These are phyloP conservation scores for Oreochromis aureus DNA, from an alignment of 2,113 vertebrate genomes.

Conservation along the genomic window DNA sequence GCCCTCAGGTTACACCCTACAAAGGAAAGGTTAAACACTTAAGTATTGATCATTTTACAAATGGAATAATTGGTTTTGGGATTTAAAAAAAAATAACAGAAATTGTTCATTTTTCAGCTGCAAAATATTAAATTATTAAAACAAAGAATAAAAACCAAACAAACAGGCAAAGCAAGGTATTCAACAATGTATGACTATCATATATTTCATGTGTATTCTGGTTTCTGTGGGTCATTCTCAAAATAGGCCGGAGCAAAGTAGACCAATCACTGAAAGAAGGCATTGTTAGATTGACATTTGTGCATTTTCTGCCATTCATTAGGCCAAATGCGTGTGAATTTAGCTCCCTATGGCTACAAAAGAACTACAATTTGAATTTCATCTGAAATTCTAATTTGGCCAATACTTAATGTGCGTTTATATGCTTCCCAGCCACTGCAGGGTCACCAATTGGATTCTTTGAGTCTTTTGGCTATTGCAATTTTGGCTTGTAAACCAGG, in stretches of 20 bases:
- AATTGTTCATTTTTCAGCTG: background rate
- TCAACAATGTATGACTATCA: background rate
- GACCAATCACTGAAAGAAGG: background rate
- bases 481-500: background rate
- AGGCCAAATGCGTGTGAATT: background rate
- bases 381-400: background rate
- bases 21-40: background rate
- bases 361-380: background rate
- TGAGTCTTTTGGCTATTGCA: background rate
- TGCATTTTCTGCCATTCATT: no score
- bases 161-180: background rate
- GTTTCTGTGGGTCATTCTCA: background rate
- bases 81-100: background rate
- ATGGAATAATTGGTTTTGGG: background rate
- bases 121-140: background rate
- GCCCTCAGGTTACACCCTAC: background rate
- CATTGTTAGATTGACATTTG: background rate
- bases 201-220: background rate
- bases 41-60: background rate
- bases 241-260: background rate
- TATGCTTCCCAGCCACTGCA: background rate
- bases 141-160: background rate
- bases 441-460: background rate
- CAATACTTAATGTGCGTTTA: background rate
- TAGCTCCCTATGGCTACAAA: background rate